Evolutionary conservation across 2,888 invertebrate genomes (phyloP).

Genomic region (Hemaris fuciformis): DNA sequence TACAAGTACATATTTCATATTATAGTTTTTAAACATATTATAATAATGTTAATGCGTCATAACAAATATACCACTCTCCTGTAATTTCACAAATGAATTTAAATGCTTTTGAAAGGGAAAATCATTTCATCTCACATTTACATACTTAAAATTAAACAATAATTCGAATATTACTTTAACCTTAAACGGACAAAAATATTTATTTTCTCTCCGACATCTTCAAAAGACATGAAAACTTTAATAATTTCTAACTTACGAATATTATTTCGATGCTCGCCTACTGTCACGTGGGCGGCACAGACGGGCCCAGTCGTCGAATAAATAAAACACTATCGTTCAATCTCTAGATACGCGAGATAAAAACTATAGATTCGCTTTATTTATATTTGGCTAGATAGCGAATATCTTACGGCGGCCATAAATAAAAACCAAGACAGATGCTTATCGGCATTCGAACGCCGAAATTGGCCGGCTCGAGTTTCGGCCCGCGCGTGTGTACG

Average conservation of each 20-base stretch:
- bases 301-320: constrained; percentile 40
- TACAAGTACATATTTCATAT: too few relatives aligned
- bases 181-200: background rate
- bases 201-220: background rate
- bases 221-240: background rate
- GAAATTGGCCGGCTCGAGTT: constrained; percentile 42
- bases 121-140: too few relatives aligned
- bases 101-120: too few relatives aligned
- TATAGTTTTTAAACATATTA: too few relatives aligned
- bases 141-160: too few relatives aligned
- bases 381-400: constrained; percentile 56
- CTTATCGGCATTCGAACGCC: constrained; percentile 42
- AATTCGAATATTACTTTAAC: too few relatives aligned
- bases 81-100: too few relatives aligned
- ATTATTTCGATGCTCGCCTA: constrained; percentile 12
- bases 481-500: constrained; percentile 31
- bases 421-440: constrained; percentile 64
- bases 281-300: constrained; percentile 36
- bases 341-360: constrained; percentile 54
- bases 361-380: constrained; percentile 55
- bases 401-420: constrained; percentile 53
- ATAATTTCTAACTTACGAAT: constrained; percentile 2
- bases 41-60: too few relatives aligned
- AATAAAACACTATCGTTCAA: constrained; percentile 49
- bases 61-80: too few relatives aligned